Conservation (phyloP, 53 echinoderm and acorn worm genomes). For the Luidia sarsii region DNA sequence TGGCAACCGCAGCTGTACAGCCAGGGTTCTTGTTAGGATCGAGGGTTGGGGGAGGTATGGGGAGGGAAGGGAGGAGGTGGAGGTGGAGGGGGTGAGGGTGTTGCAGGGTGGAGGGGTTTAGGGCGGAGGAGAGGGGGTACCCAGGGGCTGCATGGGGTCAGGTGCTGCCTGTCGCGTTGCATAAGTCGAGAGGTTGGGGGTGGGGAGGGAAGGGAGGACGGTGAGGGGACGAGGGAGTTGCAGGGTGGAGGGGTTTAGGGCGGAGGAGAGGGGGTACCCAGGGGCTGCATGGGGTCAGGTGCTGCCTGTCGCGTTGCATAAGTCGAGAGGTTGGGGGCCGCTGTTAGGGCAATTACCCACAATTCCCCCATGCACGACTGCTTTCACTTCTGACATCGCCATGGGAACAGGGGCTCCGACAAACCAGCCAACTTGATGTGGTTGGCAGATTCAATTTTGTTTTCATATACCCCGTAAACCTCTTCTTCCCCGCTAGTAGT, state of each 20-base stretch:
- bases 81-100: no score
- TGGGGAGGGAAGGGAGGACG: no score
- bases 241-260: no score
- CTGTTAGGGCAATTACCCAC: conserved; percentile 28
- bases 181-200: no score
- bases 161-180: conserved; percentile 39
- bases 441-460: background rate
- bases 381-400: conserved; percentile 34
- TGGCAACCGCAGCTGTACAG: conserved; percentile 44
- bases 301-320: conserved; percentile 42
- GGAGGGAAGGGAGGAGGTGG: no score
- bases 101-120: no score
- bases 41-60: no score
- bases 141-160: conserved; percentile 15
- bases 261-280: no score
- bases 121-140: no score
- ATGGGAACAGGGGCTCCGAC: background rate
- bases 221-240: no score
- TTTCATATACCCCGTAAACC: no score
- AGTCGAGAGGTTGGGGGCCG: conserved; percentile 35
- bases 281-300: conserved; percentile 17
- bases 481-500: no score
- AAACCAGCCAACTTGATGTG: background rate
- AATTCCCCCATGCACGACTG: background rate
- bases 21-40: conserved; percentile 15